Base-by-base conservation (phyloP, 1,140 invertebrate genomes). In the Tetramorium alpestre region DNA sequence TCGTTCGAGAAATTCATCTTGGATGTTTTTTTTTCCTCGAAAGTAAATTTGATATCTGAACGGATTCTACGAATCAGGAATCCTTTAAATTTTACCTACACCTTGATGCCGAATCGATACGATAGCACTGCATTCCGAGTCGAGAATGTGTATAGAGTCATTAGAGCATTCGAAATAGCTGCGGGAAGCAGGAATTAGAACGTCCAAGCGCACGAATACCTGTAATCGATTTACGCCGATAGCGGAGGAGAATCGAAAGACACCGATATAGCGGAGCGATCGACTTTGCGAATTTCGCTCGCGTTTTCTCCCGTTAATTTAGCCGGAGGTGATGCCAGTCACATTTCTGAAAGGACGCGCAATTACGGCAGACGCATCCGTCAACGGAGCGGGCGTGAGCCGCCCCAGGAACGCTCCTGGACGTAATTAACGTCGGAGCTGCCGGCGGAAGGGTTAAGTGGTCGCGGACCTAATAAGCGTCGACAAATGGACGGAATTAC, bases 391-490 rank as follows among this genome's bases (percentile, higher is more conserved):
- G 11, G 22, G 7, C 75, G 51, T 38, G 51, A 28, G 3, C 10
- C 22, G 28, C 11, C 11, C 8, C 49, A 16, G 22, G 25, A 60
- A 38, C 54, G 18, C 33, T 33, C 33, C 33, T 33, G 33, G 60
- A 18, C 69, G 56, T 84, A 84, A 84, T 84, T 84, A 84, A 75
- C 69, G 41, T 75, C 69, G 67, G 10, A 72, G 49, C 16, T 44
- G 78, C n/a, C 38, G 49, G 8, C 62, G 64, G 8, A 1, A 38
- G 49, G 85, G 84, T 88, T 88, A 88, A 87, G 47, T 87, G 87
- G 67, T 49, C 72, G 60, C 41, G 75, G 70, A 65, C 67, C 67
- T 88, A 75, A 87, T 87, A 41, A 82, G 58, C 65, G 77, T 84
- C 49, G 78, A 62, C 69, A 82, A 82, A 87, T n/a, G 84, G 49